A percentile compares a stretch with the other conserved stretches of the same genome.
Conservation (phyloP, 2,113 vertebrate genomes). For the Dendrocopos noguchii region DNA sequence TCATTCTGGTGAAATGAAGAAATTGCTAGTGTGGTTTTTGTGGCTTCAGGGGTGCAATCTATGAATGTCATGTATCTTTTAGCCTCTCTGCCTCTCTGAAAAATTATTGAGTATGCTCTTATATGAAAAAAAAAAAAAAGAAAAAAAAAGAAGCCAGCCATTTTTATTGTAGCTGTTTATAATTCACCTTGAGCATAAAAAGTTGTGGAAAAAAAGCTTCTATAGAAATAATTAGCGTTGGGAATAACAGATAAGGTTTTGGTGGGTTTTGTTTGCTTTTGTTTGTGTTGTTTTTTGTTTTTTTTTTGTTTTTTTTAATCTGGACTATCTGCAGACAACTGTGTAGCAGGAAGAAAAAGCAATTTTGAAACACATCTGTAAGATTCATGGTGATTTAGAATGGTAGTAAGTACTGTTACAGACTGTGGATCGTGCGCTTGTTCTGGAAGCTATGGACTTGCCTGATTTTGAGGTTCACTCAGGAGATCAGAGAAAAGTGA, state of each 20-base stretch:
- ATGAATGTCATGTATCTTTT: constrained; percentile 86
- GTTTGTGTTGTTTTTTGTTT: no score
- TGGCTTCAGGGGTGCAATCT: constrained; percentile 81
- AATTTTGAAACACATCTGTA: background rate
- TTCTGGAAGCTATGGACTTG: background rate
- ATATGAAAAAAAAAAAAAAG: background rate
- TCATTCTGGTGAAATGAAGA: constrained; percentile 83
- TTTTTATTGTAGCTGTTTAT: constrained; percentile 76
- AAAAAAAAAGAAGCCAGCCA: background rate
- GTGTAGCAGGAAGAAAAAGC: background rate
- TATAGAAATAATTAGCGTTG: constrained; percentile 30
- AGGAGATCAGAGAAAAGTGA: background rate
- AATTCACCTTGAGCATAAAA: constrained; percentile 78
- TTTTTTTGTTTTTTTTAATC: background rate
- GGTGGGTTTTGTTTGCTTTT: no score
- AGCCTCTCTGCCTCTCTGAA: constrained; percentile 73
- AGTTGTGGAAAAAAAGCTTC: constrained; percentile 48
- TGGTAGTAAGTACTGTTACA: background rate
- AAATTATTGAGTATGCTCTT: constrained; percentile 75
- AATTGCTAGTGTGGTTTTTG: constrained; percentile 76
- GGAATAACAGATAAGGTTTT: constrained; percentile 5
- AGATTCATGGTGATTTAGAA: background rate
- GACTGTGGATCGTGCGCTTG: background rate
- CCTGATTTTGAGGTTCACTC: background rate
- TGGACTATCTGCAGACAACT: background rate